Evolutionary conservation across 37 sponge, comb jelly and placozoan species (phyloP), one percentile per base, ranked within the genome.

Genomic region (Petrosia ficiformis): DNA sequence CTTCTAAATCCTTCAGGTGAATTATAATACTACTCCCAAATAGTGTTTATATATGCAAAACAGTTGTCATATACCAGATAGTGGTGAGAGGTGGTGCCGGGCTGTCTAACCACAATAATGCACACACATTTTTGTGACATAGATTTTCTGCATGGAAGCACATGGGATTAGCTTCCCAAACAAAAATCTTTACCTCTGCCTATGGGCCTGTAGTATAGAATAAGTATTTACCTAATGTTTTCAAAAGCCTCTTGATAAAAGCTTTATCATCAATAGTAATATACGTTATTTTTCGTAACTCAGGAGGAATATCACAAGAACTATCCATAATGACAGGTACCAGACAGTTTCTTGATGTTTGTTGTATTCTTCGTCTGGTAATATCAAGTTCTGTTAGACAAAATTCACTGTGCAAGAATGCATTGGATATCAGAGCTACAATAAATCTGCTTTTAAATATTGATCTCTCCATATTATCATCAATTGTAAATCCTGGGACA

Each of bases 401-500:
- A 42, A 78, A 78, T 1, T 43, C 2, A 21, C 59, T 57, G 25
- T 29, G 36, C 58, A 54, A n/a, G 54, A 78, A 78, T 31, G 67
- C 31, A 24, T 78, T 22, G 34, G 68, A 67, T 14, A 67, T 59
- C 58, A 78, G 59, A 28, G 54, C 67, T 1, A 78, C 33, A 0
- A 78, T 37, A 25, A 26, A 37, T 22, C 79, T 30, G 70, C 79
- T 78, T 52, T 11, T 31, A 24, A 39, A 19, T 25, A 48, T 57
- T 8, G 69, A 67, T 21, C 39, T 30, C 1, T 39, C 16, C 21
- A 78, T 78, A 59, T 78, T 78, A 1, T 78, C 59, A 4, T 54
- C 39, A 37, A 78, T 68, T 37, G 79, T 69, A 26, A 78, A 4
- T 5, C 79, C 79, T 29, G 70, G 58, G 11, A 78, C 68, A 32